These are phyloP conservation scores for Megaceryle torquata DNA, from an alignment of 2,113 vertebrate species.

Conservation along the genomic window DNA sequence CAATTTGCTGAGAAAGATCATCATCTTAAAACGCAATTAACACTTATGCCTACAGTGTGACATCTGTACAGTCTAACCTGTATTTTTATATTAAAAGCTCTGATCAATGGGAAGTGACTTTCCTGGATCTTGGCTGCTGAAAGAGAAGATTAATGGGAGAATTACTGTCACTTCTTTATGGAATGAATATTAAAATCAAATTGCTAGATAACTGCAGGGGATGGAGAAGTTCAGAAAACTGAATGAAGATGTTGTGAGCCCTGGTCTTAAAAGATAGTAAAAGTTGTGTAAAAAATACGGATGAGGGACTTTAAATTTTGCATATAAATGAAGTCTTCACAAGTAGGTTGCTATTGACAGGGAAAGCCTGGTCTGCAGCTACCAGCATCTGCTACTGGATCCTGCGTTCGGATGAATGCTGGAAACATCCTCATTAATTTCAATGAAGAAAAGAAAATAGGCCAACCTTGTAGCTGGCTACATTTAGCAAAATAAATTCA, in stretches of 20 bases:
- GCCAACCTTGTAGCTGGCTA: background rate
- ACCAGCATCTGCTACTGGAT: background rate
- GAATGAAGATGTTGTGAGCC: background rate
- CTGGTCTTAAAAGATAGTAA: background rate
- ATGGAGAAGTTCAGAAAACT: background rate
- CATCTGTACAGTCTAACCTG: conserved; percentile 32
- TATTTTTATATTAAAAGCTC: conserved; percentile 49
- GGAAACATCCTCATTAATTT: background rate
- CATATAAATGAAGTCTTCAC: background rate
- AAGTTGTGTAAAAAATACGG: background rate
- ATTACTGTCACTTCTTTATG: conserved; percentile 24
- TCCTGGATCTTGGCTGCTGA: conserved; percentile 39
- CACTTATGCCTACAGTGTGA: conserved; percentile 9
- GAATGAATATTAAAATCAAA: conserved; percentile 45
- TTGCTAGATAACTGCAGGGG: conserved; percentile 26
- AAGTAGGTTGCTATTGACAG: background rate
- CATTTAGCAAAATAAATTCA: background rate
- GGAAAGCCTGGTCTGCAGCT: background rate
- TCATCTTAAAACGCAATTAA: conserved; percentile 56
- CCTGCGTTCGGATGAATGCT: background rate
- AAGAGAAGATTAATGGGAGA: conserved; percentile 57
- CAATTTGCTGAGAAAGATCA: conserved; percentile 42
- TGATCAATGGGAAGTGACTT: conserved; percentile 53
- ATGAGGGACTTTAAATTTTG: background rate
- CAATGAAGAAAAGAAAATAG: background rate